phyloP scores from a whole-genome alignment of 2,888 invertebrate genomes.

The Podabrus alpinus region DNA sequence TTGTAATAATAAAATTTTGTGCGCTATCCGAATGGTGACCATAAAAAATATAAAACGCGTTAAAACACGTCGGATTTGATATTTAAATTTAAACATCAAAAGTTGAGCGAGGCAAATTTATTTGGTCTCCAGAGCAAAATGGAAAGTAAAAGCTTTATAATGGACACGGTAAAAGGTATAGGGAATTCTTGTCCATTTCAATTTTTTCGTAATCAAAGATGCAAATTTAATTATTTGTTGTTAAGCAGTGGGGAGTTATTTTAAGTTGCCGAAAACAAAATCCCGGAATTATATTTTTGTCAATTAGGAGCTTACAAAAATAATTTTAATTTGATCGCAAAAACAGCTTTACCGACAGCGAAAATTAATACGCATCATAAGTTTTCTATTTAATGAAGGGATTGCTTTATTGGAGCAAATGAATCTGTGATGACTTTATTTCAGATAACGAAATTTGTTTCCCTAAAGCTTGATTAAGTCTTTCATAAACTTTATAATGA shows the following conservation, averaged over 20 bases:
- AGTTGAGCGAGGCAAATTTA: background rate
- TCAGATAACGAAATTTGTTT: background rate
- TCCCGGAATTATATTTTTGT: background rate
- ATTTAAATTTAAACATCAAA: slow-evolving; percentile 2
- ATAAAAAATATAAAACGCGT: background rate
- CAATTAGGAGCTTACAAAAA: background rate
- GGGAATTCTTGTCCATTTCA: background rate
- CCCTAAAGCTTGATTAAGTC: background rate
- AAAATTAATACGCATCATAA: background rate
- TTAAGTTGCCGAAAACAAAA: background rate
- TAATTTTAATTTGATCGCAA: background rate
- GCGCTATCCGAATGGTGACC: background rate
- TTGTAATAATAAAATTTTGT: background rate
- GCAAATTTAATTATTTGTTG: background rate
- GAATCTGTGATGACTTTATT: background rate
- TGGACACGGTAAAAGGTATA: background rate
- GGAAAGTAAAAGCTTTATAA: slow-evolving; percentile 1
- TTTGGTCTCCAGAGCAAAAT: slow-evolving; percentile 2
- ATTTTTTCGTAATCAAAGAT: background rate
- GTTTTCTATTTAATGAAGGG: background rate
- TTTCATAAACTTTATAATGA: background rate
- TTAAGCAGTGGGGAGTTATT: background rate
- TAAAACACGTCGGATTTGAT: background rate
- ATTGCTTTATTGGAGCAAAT: background rate
- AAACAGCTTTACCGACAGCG: background rate